A percentile compares a stretch with the other conserved stretches of the same genome.
These are phyloP conservation scores for Bombycilla garrulus DNA, from an alignment of 2,113 vertebrate species.

Conservation along the genomic window DNA sequence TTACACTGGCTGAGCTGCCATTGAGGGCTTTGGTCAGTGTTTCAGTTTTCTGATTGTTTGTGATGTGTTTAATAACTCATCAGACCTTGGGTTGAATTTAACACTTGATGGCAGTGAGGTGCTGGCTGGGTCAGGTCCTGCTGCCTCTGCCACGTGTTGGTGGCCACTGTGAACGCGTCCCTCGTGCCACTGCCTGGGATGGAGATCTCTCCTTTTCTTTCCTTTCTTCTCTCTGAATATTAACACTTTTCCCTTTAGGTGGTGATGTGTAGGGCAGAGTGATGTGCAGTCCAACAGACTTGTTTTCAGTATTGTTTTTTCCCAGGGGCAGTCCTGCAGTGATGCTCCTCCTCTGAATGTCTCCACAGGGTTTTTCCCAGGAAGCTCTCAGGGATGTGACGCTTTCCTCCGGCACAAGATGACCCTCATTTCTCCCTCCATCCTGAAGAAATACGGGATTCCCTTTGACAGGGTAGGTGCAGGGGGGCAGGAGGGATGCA, in stretches of 20 bases:
- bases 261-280: not conserved
- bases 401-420: slow-evolving; percentile 99
- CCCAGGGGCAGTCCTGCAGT: not conserved
- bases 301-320: not conserved
- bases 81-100: not conserved
- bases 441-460: slow-evolving; percentile 96
- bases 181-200: not conserved
- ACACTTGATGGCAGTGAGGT: rapidly evolving
- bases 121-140: not conserved
- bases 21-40: not conserved
- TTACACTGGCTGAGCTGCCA: not conserved
- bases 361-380: slow-evolving; percentile 90
- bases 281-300: rapidly evolving
- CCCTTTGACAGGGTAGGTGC: slow-evolving; percentile 91
- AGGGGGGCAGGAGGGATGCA: not conserved
- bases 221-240: not conserved
- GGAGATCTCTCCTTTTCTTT: not conserved
- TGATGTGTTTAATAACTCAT: not conserved
- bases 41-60: not conserved
- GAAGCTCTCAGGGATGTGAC: slow-evolving; percentile 96
- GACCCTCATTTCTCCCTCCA: slow-evolving; percentile 97
- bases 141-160: not conserved
- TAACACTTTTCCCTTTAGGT: not conserved
- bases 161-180: not conserved
- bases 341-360: not conserved